Base-by-base conservation (phyloP, 2,888 invertebrate genomes). In the Embidobia sp. region DNA sequence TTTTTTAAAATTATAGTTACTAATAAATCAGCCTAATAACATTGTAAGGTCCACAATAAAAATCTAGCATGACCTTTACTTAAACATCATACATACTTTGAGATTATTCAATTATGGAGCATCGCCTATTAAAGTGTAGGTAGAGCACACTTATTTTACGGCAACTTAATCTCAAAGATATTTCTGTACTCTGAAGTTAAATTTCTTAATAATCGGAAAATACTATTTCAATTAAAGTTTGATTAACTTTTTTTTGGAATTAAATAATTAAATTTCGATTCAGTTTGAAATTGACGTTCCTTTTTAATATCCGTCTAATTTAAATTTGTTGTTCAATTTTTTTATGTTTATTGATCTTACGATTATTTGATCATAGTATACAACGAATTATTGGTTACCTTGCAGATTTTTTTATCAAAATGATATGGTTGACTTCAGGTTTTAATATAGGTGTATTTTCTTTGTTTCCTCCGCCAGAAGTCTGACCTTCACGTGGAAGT, bases 71-170 rank as follows among this genome's bases (percentile, higher is more conserved):
- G 69, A 69, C 59, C 48, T 67, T 49, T 49, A 64, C 15, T 26
- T 42, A 42, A 49, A 48, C 33, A 63, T 73, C 22, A 11, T 64
- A 37, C 48, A 48, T 37, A 35, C 48, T 40, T 73, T 64, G 37
- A 49, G 40, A 73, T 73, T 57, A 73, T 48, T 73, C 64, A 73
- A 73, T 73, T 73, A 53, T 27, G 22, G 37, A 59, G 33, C 29
- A 61, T 61, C 48, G 19, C 44, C 44, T 55, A 37, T 46, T 35
- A 35, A 57, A 55, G 72, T 72, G 61, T 55, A 63, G 46, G 55
- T 31, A 27, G 61, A 33, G 18, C 13, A 11, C 29, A 35, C 29
- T 59, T 61, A 35, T 27, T 59, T 70, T 51, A 70, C 44, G 44
- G 27, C 29, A 51, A 46, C 15, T 53, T 70, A 59, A 70, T 51